Conservation (phyloP, 2,797 vertebrate species). For the Gambusia yucatana region DNA sequence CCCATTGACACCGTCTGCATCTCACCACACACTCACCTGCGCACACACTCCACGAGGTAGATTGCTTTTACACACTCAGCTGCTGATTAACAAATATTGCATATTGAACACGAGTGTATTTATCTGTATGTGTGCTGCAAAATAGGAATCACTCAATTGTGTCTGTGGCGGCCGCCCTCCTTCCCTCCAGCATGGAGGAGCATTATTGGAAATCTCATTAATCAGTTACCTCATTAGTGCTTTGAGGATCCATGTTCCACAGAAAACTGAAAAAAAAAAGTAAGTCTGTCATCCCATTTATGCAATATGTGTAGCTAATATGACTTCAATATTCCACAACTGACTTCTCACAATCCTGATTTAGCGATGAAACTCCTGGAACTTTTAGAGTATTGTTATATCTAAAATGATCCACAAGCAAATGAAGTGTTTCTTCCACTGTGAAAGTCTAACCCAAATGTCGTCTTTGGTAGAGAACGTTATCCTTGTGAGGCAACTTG, state of each 20-base stretch:
- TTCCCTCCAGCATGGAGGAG: conserved; percentile 52
- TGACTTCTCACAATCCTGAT: conserved; percentile 7
- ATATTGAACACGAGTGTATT: conserved; percentile 22
- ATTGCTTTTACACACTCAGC: conserved; percentile 53
- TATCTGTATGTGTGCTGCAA: conserved; percentile 17
- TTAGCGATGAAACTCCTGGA: conserved; percentile 11
- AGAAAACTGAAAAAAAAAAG: conserved; percentile 12
- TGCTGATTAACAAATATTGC: conserved; percentile 73
- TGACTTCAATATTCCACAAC: conserved; percentile 26
- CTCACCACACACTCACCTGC: conserved; percentile 39
- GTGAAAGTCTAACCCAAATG: no score
- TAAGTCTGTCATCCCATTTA: conserved; percentile 25
- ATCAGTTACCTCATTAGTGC: conserved; percentile 70
- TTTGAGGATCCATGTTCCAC: conserved; percentile 31
- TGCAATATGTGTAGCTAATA: conserved; percentile 25
- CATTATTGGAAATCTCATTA: conserved; percentile 73
- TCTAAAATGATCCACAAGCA: conserved; percentile 2
- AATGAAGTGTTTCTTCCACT: not conserved
- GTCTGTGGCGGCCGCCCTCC: conserved; percentile 58
- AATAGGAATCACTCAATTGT: conserved; percentile 52
- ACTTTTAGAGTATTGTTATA: conserved; percentile 19
- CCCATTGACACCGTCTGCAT: conserved; percentile 48
- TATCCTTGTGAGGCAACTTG: not conserved
- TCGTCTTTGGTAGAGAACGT: not conserved
- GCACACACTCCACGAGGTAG: conserved; percentile 49